These are phyloP conservation scores for Pseudopipra pipra DNA, from an alignment of 2,113 vertebrate species.

Conservation along the genomic window DNA sequence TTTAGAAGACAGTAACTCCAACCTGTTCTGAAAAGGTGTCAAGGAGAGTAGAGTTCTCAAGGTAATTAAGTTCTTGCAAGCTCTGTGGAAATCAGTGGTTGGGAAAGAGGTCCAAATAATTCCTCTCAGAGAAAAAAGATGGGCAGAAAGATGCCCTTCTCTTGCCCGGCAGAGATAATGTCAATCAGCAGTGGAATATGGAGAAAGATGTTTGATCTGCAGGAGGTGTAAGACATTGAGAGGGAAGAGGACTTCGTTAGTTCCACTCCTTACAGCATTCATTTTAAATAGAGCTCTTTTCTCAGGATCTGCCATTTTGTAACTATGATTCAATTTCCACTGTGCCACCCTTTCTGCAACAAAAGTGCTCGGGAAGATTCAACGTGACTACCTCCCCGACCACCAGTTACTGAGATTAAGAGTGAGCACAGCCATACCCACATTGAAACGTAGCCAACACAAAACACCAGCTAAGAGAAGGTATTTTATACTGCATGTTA, in stretches of 20 bases:
- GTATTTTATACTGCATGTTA: background rate
- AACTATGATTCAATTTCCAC: background rate
- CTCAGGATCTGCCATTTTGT: background rate
- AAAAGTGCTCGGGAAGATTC: background rate
- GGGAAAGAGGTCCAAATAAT: background rate
- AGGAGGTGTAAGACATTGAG: background rate
- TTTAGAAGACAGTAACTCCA: background rate
- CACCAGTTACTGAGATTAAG: background rate
- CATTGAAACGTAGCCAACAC: background rate
- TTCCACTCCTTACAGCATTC: background rate
- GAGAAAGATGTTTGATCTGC: background rate
- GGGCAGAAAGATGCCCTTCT: background rate
- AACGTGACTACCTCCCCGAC: accelerated
- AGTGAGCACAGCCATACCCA: background rate
- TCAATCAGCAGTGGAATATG: background rate
- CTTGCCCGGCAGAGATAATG: background rate
- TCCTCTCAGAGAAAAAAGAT: background rate
- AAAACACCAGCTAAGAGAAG: background rate
- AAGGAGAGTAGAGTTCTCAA: background rate
- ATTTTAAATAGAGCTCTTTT: background rate
- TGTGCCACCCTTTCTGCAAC: background rate
- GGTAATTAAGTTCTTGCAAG: background rate
- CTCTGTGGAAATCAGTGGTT: background rate
- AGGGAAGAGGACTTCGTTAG: background rate
- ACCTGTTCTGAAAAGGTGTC: background rate